phyloP scores from a whole-genome alignment of 2,797 vertebrate species.

The Pangasius krempfi region DNA sequence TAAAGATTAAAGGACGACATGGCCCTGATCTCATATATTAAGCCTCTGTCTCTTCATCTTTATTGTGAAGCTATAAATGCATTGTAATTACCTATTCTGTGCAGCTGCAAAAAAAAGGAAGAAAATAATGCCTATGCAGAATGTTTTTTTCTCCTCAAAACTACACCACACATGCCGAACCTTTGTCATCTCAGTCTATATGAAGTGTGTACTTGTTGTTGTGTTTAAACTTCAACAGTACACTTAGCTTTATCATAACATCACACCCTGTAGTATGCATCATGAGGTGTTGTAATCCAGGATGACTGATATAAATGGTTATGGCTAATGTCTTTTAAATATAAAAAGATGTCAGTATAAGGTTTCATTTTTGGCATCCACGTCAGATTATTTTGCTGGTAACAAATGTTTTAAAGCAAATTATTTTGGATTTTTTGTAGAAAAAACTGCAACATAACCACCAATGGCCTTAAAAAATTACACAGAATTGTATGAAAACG shows the following conservation, averaged over 20 bases:
- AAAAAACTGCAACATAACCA: not conserved
- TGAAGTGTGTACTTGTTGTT: not conserved
- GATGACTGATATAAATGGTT: not conserved
- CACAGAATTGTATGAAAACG: not conserved
- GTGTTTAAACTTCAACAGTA: not conserved
- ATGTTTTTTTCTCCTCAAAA: conserved; percentile 5
- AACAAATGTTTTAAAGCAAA: not conserved
- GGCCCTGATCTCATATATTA: conserved; percentile 62
- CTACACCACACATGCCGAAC: not conserved
- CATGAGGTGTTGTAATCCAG: not conserved
- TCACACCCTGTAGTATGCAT: not conserved
- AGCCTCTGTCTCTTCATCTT: conserved; percentile 62
- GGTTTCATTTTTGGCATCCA: not conserved
- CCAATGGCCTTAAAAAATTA: not conserved
- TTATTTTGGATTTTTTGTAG: not conserved
- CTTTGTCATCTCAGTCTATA: conserved; percentile 4
- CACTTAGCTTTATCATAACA: not conserved
- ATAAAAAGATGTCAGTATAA: not conserved
- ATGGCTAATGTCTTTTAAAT: not conserved
- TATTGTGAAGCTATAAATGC: conserved; percentile 60
- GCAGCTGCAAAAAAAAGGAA: conserved; percentile 4
- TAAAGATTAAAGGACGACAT: conserved; percentile 71
- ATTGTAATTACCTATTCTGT: conserved; percentile 52
- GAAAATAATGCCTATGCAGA: conserved; percentile 10
- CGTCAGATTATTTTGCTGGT: not conserved